These are phyloP conservation scores for Cyclophora punctaria DNA, from an alignment of 2,888 invertebrate species.

Conservation along the genomic window DNA sequence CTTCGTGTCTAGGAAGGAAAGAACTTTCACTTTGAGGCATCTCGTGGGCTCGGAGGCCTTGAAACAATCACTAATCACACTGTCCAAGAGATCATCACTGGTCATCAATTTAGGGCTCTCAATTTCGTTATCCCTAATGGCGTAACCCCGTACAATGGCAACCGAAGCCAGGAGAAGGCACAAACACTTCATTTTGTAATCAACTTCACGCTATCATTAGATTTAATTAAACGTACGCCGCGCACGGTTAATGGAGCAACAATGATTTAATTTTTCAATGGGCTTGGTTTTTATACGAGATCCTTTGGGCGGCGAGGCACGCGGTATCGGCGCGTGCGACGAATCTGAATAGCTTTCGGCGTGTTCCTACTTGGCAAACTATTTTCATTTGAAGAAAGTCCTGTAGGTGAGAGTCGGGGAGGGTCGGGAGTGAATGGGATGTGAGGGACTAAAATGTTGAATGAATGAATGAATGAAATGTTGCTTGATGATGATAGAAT, in stretches of 20 bases:
- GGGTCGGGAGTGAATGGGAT: conserved; percentile 17
- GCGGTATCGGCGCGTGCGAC: conserved; percentile 46
- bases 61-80: conserved; percentile 83
- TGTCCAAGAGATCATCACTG: conserved; percentile 81
- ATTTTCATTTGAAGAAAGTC: conserved; percentile 72
- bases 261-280: conserved; percentile 76
- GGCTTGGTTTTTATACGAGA: conserved; percentile 80
- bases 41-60: conserved; percentile 78
- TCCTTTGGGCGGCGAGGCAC: conserved; percentile 73
- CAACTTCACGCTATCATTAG: conserved; percentile 60
- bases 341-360: conserved; percentile 48
- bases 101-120: conserved; percentile 74
- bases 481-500: no score
- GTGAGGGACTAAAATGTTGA: conserved; percentile 27
- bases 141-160: conserved; percentile 61
- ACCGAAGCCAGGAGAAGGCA: conserved; percentile 70
- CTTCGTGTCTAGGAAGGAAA: conserved; percentile 83
- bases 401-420: conserved; percentile 62
- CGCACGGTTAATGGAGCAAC: conserved; percentile 69
- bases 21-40: conserved; percentile 85
- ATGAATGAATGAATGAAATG: background rate
- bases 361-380: conserved; percentile 52
- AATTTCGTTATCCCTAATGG: conserved; percentile 74
- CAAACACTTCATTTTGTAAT: conserved; percentile 65
- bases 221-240: conserved; percentile 63